Base-by-base conservation (phyloP, 2,888 invertebrate species). In the Acronicta aceris region DNA sequence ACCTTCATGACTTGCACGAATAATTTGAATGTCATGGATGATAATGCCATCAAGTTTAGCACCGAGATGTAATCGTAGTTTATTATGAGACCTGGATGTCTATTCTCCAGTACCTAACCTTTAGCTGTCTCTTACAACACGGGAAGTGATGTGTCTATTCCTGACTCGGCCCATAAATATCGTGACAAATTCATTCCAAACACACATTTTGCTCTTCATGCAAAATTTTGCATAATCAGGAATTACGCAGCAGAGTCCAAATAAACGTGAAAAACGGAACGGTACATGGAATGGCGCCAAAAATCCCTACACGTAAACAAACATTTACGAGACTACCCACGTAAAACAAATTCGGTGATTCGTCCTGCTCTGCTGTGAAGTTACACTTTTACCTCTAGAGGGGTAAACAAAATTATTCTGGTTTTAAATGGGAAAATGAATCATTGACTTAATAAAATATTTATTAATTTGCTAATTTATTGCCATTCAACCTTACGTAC, bases 231-330 rank as follows among this genome's bases (percentile, higher is more conserved):
- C 66, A 70, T 60, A 61, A 68, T 71, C 65, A 65, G 9, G 58
- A 50, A 66, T 74, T 61, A 71, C 74, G 71, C 57, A 64, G 58
- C 58, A 46, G 49, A 59, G 57, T 65, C 43, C 64, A 64, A 71
- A 74, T 76, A 68, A 65, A 71, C 50, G 57, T 63, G 60, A 59
- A 74, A 76, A 74, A 47, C 45, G 27, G 27, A 16, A 41, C 25
- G 45, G 45, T 58, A 41, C 40, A 65, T 76, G 74, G 71, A 74
- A 46, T 60, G 54, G 49, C 59, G 76, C 76, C 76, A 76, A 65
- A 67, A 59, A 54, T 71, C 61, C 30, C 15, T 17, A 41, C 38
- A 43, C 25, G 51, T 61, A 76, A 71, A 71, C 74, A 74, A 59
- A 60, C 56, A 59, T 74, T 65, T 64, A 65, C 47, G 59, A 46